Percentiles rank a stretch among this genome's conserved stretches.
Evolutionary conservation across 2,888 invertebrate species (phyloP).

Genomic region (Cyclophora punctaria): DNA sequence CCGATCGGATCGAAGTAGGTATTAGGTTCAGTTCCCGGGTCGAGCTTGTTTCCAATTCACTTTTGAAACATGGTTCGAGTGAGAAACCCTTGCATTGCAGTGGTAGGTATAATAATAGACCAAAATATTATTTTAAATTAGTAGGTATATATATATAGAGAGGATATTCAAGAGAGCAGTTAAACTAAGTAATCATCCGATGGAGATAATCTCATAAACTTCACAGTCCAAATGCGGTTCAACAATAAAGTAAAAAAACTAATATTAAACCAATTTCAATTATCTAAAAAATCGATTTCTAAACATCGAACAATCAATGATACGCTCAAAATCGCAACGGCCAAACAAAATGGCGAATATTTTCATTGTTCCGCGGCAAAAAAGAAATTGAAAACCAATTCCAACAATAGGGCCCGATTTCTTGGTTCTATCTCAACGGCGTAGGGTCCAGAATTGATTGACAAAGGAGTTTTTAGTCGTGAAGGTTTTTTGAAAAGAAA

Average conservation of each 20-base stretch:
- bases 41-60: too few relatives aligned
- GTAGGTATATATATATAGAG: too few relatives aligned
- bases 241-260: too few relatives aligned
- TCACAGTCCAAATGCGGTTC: too few relatives aligned
- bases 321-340: slow-evolving; percentile 38
- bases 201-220: too few relatives aligned
- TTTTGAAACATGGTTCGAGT: too few relatives aligned
- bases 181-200: slow-evolving; percentile 1
- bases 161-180: too few relatives aligned
- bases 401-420: slow-evolving; percentile 13
- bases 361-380: slow-evolving; percentile 32
- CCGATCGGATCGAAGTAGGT: too few relatives aligned
- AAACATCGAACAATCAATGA: slow-evolving; percentile 33
- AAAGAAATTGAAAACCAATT: slow-evolving; percentile 35
- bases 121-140: too few relatives aligned
- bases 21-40: background rate
- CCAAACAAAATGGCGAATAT: slow-evolving; percentile 37
- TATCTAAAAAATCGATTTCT: slow-evolving; percentile 29
- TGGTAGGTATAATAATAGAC: too few relatives aligned
- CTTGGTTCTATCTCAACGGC: slow-evolving; percentile 1
- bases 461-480: slow-evolving; percentile 20
- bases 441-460: slow-evolving; percentile 10
- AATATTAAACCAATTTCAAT: slow-evolving; percentile 11
- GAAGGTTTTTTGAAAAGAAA: slow-evolving; percentile 37
- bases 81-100: too few relatives aligned